phyloP scores from a whole-genome alignment of 2,797 vertebrate species.

The Rhynchotus rufescens region DNA sequence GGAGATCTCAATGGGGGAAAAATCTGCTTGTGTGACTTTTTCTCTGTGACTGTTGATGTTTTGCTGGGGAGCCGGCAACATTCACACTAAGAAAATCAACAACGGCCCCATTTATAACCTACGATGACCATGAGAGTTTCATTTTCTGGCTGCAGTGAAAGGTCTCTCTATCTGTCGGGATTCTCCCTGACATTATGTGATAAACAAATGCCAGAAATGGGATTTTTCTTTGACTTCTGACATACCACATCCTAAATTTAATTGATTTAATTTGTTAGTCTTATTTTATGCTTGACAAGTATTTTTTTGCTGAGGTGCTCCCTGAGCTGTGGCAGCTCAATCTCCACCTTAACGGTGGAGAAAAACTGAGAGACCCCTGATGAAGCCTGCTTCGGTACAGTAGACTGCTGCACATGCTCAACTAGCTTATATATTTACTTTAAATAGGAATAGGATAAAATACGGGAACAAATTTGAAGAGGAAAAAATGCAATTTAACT shows the following conservation, averaged over 20 bases:
- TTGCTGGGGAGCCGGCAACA: constrained; percentile 2
- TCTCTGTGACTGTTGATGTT: constrained; percentile 1
- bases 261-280: constrained; percentile 64
- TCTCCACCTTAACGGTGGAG: background rate
- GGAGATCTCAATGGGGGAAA: constrained; percentile 11
- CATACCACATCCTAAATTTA: constrained; percentile 57
- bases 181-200: constrained; percentile 24
- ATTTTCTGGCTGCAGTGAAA: constrained; percentile 34
- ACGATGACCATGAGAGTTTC: constrained; percentile 14
- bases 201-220: constrained; percentile 16
- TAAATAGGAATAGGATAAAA: constrained; percentile 54
- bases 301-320: constrained; percentile 46
- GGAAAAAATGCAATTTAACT: constrained; percentile 12
- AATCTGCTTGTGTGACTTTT: constrained; percentile 4
- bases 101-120: constrained; percentile 29
- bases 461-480: constrained; percentile 53
- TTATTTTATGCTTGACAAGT: constrained; percentile 49
- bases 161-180: constrained; percentile 35
- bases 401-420: background rate
- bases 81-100: background rate
- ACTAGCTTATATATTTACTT: background rate
- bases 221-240: constrained; percentile 54
- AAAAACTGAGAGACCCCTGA: constrained; percentile 54
- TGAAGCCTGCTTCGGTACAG: background rate
- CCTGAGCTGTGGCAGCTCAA: constrained; percentile 48